Base-by-base conservation (phyloP, 1,140 invertebrate genomes). In the Sitobion miscanthi region DNA sequence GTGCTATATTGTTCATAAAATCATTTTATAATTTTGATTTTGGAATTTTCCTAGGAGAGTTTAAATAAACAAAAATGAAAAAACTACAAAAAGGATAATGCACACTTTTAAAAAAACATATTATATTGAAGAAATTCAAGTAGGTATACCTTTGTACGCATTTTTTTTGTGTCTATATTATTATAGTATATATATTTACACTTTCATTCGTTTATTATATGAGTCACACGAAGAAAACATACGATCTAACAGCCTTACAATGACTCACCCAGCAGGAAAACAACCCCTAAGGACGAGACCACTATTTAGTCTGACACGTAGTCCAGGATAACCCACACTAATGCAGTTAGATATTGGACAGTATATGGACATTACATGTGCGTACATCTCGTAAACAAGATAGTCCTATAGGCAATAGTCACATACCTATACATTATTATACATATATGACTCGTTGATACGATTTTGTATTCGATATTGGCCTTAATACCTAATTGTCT, bases 161-260 rank as follows among this genome's bases (percentile, higher is more conserved):
- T 77, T 85, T 23, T 30, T 23, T 45, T 45, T 42, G 42, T 9
- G 38, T 83, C 77, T 35, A 38, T 38, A 9, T 23, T 85, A 85
- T 11, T 54, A 54, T 54, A 21, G 9, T 42, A 30, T 85, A 25
- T 45, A 30, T 85, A 38, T 83, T 38, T 83, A 83, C 35, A 38
- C 77, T n/a, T 35, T 25, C 38, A 11, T 86, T 42, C 23, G 42
- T 86, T 25, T 25, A 47, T 30, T 86, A 54, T 11, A 21, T 90
- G 88, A 90, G 88, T 90, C 88, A 90, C 88, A 23, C 88, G 11
- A 62, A 90, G 88, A 90, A 90, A 90, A 90, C 88, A 54, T 90
- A 90, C 88, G 86, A 87, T 0, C 47, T 42, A 90, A 90, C 38
- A 42, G 49, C 17, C 5, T 90, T 57, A 90, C 52, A 17, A 42